phyloP scores from a whole-genome alignment of 2,888 invertebrate genomes.

The Petrolisthes manimaculis region DNA sequence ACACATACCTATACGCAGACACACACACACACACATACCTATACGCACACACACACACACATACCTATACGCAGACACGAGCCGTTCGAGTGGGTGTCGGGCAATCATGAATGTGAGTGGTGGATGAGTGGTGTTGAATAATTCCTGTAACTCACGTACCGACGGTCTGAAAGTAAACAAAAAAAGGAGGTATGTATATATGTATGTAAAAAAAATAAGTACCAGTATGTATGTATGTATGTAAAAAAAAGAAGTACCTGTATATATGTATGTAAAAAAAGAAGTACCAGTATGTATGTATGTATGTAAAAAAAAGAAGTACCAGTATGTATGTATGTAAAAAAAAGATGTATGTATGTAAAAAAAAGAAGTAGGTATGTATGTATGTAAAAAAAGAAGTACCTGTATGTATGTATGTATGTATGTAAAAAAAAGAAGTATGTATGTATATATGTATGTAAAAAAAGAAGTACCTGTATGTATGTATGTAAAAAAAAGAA shows the following conservation, averaged over 20 bases:
- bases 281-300: neutral
- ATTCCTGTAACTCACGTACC: conserved; percentile 42
- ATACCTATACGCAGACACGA: conserved; percentile 64
- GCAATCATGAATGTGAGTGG: conserved; percentile 59
- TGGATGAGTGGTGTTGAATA: conserved; percentile 30
- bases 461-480: no score
- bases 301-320: no score
- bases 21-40: no score
- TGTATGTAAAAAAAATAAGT: neutral
- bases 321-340: no score
- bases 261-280: neutral
- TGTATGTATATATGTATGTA: no score
- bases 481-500: no score
- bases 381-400: no score
- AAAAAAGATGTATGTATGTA: neutral
- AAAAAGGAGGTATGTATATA: neutral
- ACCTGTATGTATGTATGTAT: no score
- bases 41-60: no score
- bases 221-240: neutral
- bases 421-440: no score
- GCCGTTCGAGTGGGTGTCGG: conserved; percentile 57
- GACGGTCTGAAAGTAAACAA: conserved; percentile 42
- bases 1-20: no score
- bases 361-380: no score
- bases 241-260: neutral